A percentile compares a stretch with the other conserved stretches of the same genome.
These are phyloP conservation scores for Aplocera efformata DNA, from an alignment of 2,888 invertebrate genomes.

Conservation along the genomic window DNA sequence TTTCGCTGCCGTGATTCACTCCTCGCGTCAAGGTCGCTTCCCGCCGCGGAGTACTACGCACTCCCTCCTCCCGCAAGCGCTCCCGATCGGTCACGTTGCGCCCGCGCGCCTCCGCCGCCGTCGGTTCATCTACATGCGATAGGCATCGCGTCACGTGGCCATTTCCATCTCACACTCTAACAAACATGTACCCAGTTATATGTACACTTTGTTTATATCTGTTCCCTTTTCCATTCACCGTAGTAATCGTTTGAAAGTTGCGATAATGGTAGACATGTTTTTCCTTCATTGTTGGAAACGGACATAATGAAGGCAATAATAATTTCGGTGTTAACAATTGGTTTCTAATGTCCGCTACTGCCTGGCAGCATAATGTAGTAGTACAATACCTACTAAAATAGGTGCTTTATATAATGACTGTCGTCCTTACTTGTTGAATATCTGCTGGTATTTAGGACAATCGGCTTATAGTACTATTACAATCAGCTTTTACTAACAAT, in stretches of 20 bases:
- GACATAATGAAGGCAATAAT: constrained; percentile 6
- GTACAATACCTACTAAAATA: too few relatives aligned
- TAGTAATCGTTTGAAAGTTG: constrained; percentile 12
- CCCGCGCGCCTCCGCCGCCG: constrained; percentile 18
- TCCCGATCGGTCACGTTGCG: constrained; percentile 29
- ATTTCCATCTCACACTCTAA: constrained; percentile 7
- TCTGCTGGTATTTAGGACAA: too few relatives aligned
- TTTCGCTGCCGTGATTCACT: constrained; percentile 76
- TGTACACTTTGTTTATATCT: too few relatives aligned
- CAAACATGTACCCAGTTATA: constrained; percentile 6
- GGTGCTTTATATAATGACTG: too few relatives aligned
- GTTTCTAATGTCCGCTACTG: constrained; percentile 2
- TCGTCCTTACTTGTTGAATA: too few relatives aligned
- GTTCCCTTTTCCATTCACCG: constrained; percentile 11
- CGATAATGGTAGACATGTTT: constrained; percentile 10
- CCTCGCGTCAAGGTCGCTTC: constrained; percentile 72
- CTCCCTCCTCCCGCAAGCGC: constrained; percentile 28
- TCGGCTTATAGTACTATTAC: too few relatives aligned
- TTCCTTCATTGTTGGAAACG: constrained; percentile 11
- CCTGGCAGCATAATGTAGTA: not conserved
- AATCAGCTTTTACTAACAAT: too few relatives aligned
- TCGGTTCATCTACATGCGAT: constrained; percentile 26
- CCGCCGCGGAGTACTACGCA: constrained; percentile 39
- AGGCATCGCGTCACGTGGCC: constrained; percentile 13
- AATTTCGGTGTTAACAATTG: constrained; percentile 12